Evolutionary conservation across 92 coral and sea anemone genomes (phyloP).

Genomic region (Heliopora coerulea): DNA sequence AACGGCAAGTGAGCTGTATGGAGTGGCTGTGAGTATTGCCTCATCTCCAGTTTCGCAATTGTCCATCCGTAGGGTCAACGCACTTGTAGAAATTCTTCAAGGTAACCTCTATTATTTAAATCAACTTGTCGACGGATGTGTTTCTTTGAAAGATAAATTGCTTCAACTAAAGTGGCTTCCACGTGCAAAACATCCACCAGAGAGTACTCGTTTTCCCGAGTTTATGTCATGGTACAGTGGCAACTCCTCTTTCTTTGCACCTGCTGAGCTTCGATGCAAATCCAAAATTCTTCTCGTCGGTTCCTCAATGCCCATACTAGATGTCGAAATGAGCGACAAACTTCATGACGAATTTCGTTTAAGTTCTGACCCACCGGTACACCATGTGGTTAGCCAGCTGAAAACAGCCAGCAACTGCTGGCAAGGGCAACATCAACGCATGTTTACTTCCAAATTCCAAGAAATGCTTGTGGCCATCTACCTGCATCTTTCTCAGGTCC

Average conservation of each 20-base stretch:
- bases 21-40: conserved; percentile 65
- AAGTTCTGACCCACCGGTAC: conserved; percentile 74
- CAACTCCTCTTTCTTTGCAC: conserved; percentile 57
- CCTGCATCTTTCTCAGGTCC: conserved; percentile 60
- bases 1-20: conserved; percentile 67
- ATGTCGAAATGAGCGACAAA: conserved; percentile 54
- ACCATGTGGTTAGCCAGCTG: conserved; percentile 63
- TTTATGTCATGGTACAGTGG: conserved; percentile 77
- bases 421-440: conserved; percentile 51
- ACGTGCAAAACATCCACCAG: conserved; percentile 59
- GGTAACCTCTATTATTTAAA: conserved; percentile 67
- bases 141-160: conserved; percentile 56
- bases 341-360: conserved; percentile 78
- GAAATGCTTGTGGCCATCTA: conserved; percentile 73
- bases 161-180: conserved; percentile 81
- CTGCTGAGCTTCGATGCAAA: conserved; percentile 75
- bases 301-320: conserved; percentile 82
- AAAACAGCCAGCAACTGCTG: conserved; percentile 65
- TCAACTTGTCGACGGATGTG: conserved; percentile 52
- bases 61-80: conserved; percentile 64
- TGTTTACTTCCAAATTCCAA: conserved; percentile 74
- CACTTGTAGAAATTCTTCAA: conserved; percentile 73
- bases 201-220: conserved; percentile 58
- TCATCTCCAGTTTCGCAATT: conserved; percentile 52
- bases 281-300: conserved; percentile 74